Percentiles rank a stretch among this genome's conserved stretches.
These are phyloP conservation scores for Canis aureus DNA, from an alignment of 2,113 vertebrate genomes.

Conservation along the genomic window DNA sequence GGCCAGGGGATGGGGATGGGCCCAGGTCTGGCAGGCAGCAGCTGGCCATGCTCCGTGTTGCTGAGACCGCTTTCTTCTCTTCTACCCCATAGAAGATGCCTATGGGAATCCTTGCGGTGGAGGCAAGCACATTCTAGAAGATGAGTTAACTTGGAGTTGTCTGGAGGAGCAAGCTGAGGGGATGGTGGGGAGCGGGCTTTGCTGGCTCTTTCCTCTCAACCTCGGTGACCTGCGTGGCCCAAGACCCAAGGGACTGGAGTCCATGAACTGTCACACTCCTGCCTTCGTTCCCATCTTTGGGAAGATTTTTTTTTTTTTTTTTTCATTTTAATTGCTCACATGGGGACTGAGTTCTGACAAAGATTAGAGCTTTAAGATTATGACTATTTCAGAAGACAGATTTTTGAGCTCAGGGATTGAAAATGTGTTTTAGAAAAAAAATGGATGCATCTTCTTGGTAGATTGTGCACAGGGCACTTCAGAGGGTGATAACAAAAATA, in stretches of 20 bases:
- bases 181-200: background rate
- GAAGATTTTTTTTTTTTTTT: background rate
- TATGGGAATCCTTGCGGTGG: background rate
- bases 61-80: background rate
- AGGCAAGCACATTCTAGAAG: background rate
- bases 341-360: background rate
- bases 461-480: background rate
- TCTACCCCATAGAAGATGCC: background rate
- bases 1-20: no score
- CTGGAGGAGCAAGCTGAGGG: background rate
- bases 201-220: background rate
- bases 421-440: background rate
- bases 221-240: fast-evolving
- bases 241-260: fast-evolving
- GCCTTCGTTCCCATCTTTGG: background rate
- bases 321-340: background rate
- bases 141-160: background rate
- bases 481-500: background rate
- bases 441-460: background rate
- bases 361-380: background rate
- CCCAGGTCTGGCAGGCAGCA: background rate
- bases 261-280: background rate
- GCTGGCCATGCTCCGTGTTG: fast-evolving
- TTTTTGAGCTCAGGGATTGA: background rate
- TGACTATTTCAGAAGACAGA: background rate